These are phyloP conservation scores for Drosophila azteca DNA, from an alignment of 1,140 invertebrate species.

Conservation along the genomic window DNA sequence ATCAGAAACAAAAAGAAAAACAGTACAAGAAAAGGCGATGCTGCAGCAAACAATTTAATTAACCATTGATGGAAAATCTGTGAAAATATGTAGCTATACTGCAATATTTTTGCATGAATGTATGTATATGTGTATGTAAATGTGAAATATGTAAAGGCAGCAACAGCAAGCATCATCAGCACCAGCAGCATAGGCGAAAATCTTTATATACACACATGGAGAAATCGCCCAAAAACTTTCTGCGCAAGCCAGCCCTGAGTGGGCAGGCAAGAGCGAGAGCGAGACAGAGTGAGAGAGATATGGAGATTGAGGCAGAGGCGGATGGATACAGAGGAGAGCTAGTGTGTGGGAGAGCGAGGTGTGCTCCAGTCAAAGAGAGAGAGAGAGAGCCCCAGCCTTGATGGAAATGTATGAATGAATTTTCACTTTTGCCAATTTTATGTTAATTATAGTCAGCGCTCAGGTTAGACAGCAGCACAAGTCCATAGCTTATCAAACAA, in stretches of 20 bases:
- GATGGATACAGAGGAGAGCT: conserved; percentile 2
- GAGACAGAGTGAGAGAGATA: conserved; percentile 30
- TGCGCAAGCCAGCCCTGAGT: conserved; percentile 65
- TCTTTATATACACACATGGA: conserved; percentile 59
- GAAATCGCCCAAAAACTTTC: conserved; percentile 78
- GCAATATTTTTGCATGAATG: conserved; percentile 42
- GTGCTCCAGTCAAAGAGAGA: conserved; percentile 12
- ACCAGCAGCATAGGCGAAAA: conserved; percentile 35
- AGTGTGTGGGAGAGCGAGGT: conserved; percentile 18
- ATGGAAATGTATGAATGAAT: conserved; percentile 73
- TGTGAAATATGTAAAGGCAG: conserved; percentile 52
- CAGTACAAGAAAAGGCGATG: conserved; percentile 15
- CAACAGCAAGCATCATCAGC: conserved; percentile 49
- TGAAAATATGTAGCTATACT: conserved; percentile 44
- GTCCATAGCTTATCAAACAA: no score
- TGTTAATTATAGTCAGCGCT: conserved; percentile 34
- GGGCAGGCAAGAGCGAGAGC: conserved; percentile 21
- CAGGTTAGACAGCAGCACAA: background rate
- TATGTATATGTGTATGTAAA: conserved; percentile 55
- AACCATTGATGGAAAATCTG: conserved; percentile 30
- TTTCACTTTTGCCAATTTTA: conserved; percentile 55
- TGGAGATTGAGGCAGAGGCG: no score
- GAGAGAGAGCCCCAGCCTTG: conserved; percentile 53
- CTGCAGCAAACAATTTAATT: conserved; percentile 45
- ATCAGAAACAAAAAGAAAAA: conserved; percentile 29